Conservation (phyloP, 2,797 vertebrate genomes). For the Thalassophryne amazonica region DNA sequence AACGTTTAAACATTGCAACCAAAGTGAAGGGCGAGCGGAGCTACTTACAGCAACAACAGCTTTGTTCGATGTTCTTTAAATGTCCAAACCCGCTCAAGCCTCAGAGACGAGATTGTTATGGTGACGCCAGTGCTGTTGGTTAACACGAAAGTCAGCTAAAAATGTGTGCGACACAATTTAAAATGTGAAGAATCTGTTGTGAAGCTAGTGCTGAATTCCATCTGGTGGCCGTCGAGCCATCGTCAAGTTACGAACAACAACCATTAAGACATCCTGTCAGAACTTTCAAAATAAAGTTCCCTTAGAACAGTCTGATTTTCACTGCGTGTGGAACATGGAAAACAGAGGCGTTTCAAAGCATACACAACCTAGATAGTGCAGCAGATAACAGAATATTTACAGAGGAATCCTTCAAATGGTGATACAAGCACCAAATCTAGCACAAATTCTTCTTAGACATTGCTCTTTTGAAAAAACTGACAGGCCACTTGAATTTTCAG, state of each 20-base stretch:
- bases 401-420: too few species aligned
- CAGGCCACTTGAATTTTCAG: too few species aligned
- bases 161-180: constrained; percentile 65
- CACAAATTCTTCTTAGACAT: too few species aligned
- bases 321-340: too few species aligned
- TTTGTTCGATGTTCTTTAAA: constrained; percentile 43
- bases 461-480: too few species aligned
- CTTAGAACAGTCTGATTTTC: accelerated
- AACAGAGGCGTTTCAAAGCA: too few species aligned
- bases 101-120: constrained; percentile 47
- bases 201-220: constrained; percentile 68
- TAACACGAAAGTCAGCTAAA: constrained; percentile 76
- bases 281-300: background rate
- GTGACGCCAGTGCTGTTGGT: constrained; percentile 75
- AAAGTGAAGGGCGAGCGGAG: constrained; percentile 17
- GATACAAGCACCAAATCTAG: too few species aligned
- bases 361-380: too few species aligned
- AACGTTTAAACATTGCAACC: background rate
- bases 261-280: background rate
- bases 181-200: constrained; percentile 61
- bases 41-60: constrained; percentile 65
- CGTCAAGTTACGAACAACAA: background rate
- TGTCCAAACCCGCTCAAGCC: constrained; percentile 41
- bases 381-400: too few species aligned
- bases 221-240: constrained; percentile 51